Conservation (phyloP, 2,888 invertebrate genomes). For the Villa cingulata region DNA sequence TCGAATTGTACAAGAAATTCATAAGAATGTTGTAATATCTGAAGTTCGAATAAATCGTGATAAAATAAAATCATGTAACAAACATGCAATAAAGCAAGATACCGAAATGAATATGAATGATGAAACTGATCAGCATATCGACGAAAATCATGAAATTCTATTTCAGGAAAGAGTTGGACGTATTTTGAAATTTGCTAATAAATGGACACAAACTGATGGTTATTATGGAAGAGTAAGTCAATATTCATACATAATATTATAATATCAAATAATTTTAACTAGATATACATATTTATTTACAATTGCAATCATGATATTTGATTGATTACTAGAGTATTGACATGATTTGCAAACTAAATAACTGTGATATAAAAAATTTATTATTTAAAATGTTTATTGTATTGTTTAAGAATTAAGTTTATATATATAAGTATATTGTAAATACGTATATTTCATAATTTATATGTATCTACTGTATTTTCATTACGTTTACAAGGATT, state of each 20-base stretch:
- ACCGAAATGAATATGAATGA: background rate
- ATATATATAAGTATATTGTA: no score
- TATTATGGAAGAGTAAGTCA: background rate
- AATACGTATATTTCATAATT: no score
- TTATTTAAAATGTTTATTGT: no score
- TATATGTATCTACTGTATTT: no score
- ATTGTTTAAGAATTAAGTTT: no score
- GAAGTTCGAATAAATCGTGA: conserved; percentile 28
- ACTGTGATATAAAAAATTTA: no score
- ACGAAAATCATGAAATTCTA: background rate
- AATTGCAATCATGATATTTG: no score
- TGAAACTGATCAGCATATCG: background rate
- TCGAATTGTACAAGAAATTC: conserved; percentile 33
- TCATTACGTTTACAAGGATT: background rate
- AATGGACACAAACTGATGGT: background rate
- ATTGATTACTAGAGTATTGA: no score
- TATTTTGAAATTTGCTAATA: background rate
- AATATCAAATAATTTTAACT: no score
- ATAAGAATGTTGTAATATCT: conserved; percentile 30
- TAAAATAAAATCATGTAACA: background rate
- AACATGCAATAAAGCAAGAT: background rate
- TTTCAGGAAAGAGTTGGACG: background rate
- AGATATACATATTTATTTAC: no score
- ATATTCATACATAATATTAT: no score
- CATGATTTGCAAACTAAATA: no score